Evolutionary conservation across 2,113 vertebrate species (phyloP).

Genomic region (Anas platyrhynchos): DNA sequence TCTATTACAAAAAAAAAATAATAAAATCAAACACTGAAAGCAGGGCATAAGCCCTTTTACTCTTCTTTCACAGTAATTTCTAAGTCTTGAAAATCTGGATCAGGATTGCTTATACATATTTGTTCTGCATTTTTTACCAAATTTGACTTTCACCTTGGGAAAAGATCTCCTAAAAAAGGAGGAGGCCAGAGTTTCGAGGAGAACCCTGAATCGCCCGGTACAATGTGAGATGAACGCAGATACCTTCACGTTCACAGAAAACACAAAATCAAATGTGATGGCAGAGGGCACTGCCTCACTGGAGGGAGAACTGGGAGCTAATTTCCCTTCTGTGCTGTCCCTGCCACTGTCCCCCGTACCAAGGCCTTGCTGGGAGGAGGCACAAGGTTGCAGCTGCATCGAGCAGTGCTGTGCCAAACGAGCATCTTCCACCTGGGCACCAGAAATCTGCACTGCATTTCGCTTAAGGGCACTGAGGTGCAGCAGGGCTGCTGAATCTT

Average conservation of each 20-base stretch:
- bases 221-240: slow-evolving; percentile 1
- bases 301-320: not conserved
- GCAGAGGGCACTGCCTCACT: not conserved
- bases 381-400: not conserved
- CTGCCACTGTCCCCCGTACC: not conserved
- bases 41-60: not conserved
- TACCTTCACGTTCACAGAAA: not conserved
- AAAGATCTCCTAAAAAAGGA: not conserved
- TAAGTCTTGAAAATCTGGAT: not conserved
- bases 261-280: not conserved
- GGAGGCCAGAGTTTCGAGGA: not conserved
- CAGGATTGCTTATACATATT: not conserved
- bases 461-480: not conserved
- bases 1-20: not conserved
- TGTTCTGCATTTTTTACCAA: not conserved
- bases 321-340: not conserved
- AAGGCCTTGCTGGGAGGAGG: not conserved
- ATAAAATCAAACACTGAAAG: not conserved
- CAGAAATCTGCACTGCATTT: not conserved
- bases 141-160: not conserved
- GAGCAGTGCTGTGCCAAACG: not conserved
- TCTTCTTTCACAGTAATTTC: not conserved
- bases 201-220: not conserved
- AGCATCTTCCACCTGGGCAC: not conserved
- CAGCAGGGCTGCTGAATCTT: not conserved